These are phyloP conservation scores for Rapana venosa DNA, from an alignment of 2,888 invertebrate genomes.

Conservation along the genomic window DNA sequence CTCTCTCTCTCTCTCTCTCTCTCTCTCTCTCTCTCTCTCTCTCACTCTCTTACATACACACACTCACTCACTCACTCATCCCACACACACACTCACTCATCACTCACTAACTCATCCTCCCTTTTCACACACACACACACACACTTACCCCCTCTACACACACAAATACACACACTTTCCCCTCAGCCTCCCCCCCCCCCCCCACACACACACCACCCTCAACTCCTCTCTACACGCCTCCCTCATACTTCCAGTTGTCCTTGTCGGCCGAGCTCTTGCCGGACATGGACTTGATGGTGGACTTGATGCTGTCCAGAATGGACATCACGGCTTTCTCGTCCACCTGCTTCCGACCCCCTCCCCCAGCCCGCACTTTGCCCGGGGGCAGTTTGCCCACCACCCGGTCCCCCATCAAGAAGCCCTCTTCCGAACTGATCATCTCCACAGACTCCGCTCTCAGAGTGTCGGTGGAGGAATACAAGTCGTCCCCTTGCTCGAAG, in stretches of 20 bases:
- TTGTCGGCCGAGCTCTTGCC: constrained; percentile 51
- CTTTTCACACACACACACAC: background rate
- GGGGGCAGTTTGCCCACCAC: constrained; percentile 44
- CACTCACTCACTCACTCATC: too few relatives aligned
- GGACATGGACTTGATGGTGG: constrained; percentile 61
- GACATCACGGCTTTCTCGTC: constrained; percentile 56
- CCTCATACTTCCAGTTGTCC: constrained; percentile 56
- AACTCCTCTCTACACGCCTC: constrained; percentile 42
- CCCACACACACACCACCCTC: background rate
- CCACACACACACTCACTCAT: too few relatives aligned
- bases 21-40: too few relatives aligned
- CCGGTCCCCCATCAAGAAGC: constrained; percentile 46
- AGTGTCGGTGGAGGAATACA: constrained; percentile 61
- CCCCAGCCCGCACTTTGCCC: constrained; percentile 41
- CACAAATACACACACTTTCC: background rate
- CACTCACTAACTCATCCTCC: background rate
- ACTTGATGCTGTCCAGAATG: constrained; percentile 57
- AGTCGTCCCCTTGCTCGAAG: constrained; percentile 69
- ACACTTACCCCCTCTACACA: background rate
- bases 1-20: too few relatives aligned
- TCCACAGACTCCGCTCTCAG: constrained; percentile 54
- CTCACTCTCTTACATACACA: too few relatives aligned
- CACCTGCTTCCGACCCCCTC: constrained; percentile 45
- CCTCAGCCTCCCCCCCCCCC: background rate
- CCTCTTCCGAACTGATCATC: constrained; percentile 47